phyloP scores from a whole-genome alignment of 2,888 invertebrate genomes.

The Aphrophora alni region DNA sequence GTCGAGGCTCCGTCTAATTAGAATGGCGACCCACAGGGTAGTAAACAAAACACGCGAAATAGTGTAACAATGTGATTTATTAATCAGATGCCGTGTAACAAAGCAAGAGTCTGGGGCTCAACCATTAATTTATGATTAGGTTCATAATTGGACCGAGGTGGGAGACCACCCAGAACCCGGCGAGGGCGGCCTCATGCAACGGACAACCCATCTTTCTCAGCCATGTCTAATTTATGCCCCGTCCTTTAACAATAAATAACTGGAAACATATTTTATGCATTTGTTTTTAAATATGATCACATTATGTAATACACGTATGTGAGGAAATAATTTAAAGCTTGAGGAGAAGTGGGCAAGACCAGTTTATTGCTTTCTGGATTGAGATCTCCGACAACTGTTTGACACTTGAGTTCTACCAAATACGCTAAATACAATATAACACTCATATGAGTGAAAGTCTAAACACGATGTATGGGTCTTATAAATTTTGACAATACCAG shows the following conservation, averaged over 20 bases:
- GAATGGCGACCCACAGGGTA: conserved; percentile 21
- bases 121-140: conserved; percentile 40
- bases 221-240: conserved; percentile 32
- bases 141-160: conserved; percentile 38
- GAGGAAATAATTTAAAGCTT: conserved; percentile 31
- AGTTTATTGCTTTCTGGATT: background rate
- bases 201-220: conserved; percentile 16
- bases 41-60: conserved; percentile 39
- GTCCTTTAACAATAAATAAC: conserved; percentile 34
- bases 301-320: conserved; percentile 40
- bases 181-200: conserved; percentile 35
- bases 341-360: background rate
- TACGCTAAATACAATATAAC: no score
- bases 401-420: background rate
- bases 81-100: conserved; percentile 32
- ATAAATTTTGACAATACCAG: no score
- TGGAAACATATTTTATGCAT: conserved; percentile 40
- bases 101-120: conserved; percentile 35
- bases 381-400: background rate
- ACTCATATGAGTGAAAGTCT: no score
- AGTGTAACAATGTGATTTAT: conserved; percentile 39
- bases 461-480: no score
- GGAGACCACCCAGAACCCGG: conserved; percentile 41
- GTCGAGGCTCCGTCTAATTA: conserved; percentile 16
- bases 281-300: conserved; percentile 41